phyloP scores from a whole-genome alignment of 2,113 vertebrate species.

The Archocentrus centrarchus region DNA sequence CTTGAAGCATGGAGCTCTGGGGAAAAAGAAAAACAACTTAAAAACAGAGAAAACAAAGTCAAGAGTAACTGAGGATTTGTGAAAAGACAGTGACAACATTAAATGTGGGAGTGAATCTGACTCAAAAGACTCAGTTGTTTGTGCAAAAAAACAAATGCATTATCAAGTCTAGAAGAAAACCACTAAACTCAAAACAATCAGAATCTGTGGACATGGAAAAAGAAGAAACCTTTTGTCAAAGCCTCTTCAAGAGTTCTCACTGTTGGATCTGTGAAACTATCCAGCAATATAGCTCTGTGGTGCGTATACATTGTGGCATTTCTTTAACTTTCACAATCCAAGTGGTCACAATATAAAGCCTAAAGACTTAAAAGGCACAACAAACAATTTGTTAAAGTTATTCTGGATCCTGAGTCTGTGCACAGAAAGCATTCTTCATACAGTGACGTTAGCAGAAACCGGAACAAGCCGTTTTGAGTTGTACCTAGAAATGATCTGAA shows the following conservation, averaged over 20 bases:
- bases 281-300: not conserved
- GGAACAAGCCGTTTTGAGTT: not conserved
- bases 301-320: not conserved
- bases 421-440: not conserved
- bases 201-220: not conserved
- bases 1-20: constrained; percentile 95
- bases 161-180: not conserved
- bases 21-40: constrained; percentile 15
- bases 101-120: not conserved
- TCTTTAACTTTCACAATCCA: not conserved
- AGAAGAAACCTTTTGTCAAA: not conserved
- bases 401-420: not conserved
- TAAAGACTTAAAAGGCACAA: not conserved
- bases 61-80: not conserved
- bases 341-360: not conserved
- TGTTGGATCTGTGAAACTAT: not conserved
- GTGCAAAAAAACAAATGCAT: not conserved
- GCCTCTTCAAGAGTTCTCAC: not conserved
- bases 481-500: not conserved
- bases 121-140: constrained; percentile 1
- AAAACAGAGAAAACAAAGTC: not conserved
- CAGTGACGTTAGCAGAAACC: not conserved
- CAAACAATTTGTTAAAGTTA: not conserved
- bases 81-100: not conserved
- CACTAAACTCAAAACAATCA: not conserved